Conservation (phyloP, 2,888 invertebrate genomes). For the Melieria crassipennis region DNA sequence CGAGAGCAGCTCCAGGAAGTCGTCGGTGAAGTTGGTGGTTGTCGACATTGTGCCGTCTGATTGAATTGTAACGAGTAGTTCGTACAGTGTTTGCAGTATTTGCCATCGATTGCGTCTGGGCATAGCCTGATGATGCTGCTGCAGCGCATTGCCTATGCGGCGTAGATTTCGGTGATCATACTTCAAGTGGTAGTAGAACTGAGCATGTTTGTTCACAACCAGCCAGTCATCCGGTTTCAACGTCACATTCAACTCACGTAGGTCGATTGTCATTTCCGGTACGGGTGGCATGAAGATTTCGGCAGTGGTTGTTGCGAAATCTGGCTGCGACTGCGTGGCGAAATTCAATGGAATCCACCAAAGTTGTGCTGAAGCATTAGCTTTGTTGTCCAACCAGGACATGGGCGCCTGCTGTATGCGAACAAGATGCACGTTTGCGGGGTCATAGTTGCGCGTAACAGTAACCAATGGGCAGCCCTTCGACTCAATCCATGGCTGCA, state of each 20-base stretch:
- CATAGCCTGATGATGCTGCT: constrained; percentile 72
- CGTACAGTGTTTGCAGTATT: too few relatives aligned
- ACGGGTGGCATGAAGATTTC: constrained; percentile 59
- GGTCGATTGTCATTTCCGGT: constrained; percentile 48
- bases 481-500: constrained; percentile 73
- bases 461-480: constrained; percentile 71
- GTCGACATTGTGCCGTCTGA: too few relatives aligned
- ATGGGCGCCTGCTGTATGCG: too few relatives aligned
- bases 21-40: too few relatives aligned
- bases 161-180: constrained; percentile 76
- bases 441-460: constrained; percentile 67
- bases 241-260: constrained; percentile 50
- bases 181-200: constrained; percentile 72
- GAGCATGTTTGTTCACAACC: constrained; percentile 62
- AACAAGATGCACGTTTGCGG: too few relatives aligned
- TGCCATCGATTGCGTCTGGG: constrained; percentile 74
- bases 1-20: too few relatives aligned
- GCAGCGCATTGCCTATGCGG: constrained; percentile 72
- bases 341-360: constrained; percentile 64
- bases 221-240: constrained; percentile 58
- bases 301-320: constrained; percentile 53
- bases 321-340: constrained; percentile 50
- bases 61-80: too few relatives aligned
- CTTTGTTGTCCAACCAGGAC: too few relatives aligned
- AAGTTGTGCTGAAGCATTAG: too few relatives aligned